These are phyloP conservation scores for Pseudomyrmex gracilis DNA, from an alignment of 1,140 invertebrate genomes.

Conservation along the genomic window DNA sequence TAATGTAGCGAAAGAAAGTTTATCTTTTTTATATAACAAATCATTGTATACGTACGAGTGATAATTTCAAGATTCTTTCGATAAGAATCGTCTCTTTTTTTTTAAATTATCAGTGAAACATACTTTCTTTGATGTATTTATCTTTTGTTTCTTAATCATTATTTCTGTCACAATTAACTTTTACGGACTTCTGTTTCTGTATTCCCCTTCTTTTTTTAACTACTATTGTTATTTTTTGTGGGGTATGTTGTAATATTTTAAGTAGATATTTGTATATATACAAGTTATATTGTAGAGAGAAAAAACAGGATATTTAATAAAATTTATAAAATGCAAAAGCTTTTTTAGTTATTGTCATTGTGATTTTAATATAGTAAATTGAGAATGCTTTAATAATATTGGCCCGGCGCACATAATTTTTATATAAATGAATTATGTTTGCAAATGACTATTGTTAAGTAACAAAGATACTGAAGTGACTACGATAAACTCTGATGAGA, in stretches of 20 bases:
- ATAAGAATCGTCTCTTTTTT: neutral
- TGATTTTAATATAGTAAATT: slow-evolving; percentile 7
- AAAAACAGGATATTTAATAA: slow-evolving; percentile 54
- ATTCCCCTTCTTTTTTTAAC: slow-evolving; percentile 9
- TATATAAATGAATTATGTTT: neutral
- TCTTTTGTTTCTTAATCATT: neutral
- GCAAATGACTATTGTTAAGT: no score
- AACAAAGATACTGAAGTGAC: no score
- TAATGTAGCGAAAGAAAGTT: slow-evolving; percentile 27
- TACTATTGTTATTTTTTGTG: slow-evolving; percentile 36
- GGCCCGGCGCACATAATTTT: neutral
- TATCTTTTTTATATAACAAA: slow-evolving; percentile 47
- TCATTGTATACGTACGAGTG: slow-evolving; percentile 6
- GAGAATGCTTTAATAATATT: neutral
- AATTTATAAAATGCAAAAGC: slow-evolving; percentile 31
- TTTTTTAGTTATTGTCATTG: slow-evolving; percentile 14
- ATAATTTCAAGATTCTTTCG: slow-evolving; percentile 36
- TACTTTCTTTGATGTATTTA: neutral
- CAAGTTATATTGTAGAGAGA: slow-evolving; percentile 62
- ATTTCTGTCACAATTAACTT: neutral
- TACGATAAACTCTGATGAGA: no score
- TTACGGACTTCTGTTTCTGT: slow-evolving; percentile 22
- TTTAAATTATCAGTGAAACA: no score
- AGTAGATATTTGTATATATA: slow-evolving; percentile 63
- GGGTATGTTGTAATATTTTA: slow-evolving; percentile 15